Evolutionary conservation across 2,888 invertebrate genomes (phyloP).

Genomic region (Troides helena): DNA sequence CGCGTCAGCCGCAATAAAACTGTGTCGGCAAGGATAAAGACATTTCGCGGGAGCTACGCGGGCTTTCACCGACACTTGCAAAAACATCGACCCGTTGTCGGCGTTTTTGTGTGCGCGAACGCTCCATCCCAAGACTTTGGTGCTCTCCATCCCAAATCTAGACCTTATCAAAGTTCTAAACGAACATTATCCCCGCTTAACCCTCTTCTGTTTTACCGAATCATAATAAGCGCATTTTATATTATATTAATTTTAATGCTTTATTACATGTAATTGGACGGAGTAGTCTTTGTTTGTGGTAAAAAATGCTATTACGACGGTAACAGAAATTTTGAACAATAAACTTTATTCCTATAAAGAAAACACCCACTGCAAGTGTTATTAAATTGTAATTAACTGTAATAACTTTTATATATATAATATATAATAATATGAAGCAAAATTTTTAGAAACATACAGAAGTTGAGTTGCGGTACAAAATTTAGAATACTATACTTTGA

Average conservation of each 20-base stretch:
- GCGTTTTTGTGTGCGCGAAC: conserved; percentile 21
- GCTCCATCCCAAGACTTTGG: conserved; percentile 7
- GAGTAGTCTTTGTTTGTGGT: not conserved
- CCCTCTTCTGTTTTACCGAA: not conserved
- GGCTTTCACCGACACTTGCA: conserved; percentile 51
- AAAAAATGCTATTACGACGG: not conserved
- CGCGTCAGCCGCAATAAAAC: conserved; percentile 41
- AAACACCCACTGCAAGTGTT: not conserved
- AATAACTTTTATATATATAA: not conserved
- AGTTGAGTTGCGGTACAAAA: no score
- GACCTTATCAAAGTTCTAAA: not conserved
- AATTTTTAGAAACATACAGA: no score
- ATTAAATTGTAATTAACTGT: not conserved
- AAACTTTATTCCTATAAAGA: not conserved
- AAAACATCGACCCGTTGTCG: conserved; percentile 37
- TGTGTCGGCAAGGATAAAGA: conserved; percentile 61
- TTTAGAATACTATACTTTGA: no score
- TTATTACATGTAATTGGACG: not conserved
- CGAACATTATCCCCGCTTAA: not conserved
- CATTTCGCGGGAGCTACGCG: conserved; percentile 53
- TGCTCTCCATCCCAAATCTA: conserved; percentile 4
- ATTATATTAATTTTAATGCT: not conserved
- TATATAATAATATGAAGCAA: no score
- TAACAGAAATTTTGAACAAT: not conserved
- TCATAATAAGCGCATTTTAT: not conserved